Conservation (phyloP, 2,113 vertebrate genomes). For the Oxyruncus cristatus region DNA sequence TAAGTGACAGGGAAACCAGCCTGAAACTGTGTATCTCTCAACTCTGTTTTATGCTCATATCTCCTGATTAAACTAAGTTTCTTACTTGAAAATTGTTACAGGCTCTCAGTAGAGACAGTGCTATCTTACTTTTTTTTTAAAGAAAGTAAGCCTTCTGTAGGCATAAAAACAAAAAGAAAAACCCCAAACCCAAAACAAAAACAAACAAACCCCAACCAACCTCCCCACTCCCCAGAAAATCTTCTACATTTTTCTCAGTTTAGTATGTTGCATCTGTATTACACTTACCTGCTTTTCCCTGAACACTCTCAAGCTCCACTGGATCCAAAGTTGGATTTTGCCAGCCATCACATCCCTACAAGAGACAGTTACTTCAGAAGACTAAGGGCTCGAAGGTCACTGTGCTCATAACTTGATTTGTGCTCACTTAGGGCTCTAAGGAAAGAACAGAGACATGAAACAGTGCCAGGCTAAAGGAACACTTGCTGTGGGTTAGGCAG, state of each 20-base stretch:
- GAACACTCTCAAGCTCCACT: not conserved
- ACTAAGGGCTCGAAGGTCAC: not conserved
- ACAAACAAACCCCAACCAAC: not conserved
- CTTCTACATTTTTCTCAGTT: not conserved
- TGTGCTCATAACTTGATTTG: not conserved
- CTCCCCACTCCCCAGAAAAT: fast-evolving
- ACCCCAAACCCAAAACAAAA: not conserved
- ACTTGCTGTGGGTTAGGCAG: not conserved
- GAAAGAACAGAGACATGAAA: not conserved
- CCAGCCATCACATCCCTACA: not conserved
- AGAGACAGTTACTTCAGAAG: not conserved
- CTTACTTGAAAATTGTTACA: not conserved
- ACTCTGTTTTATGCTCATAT: no score
- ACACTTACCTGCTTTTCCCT: not conserved
- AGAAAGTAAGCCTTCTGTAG: not conserved
- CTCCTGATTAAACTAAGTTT: no score
- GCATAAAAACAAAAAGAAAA: not conserved
- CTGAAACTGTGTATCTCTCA: not conserved
- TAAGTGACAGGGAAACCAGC: not conserved
- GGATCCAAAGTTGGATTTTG: not conserved
- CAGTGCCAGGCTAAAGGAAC: not conserved
- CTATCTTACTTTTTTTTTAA: not conserved
- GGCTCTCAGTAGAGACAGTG: not conserved
- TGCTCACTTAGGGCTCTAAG: not conserved
- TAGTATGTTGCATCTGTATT: not conserved